Percentiles rank a stretch among this genome's conserved stretches.
These are phyloP conservation scores for Bombus polaris DNA, from an alignment of 1,140 invertebrate species.

Conservation along the genomic window DNA sequence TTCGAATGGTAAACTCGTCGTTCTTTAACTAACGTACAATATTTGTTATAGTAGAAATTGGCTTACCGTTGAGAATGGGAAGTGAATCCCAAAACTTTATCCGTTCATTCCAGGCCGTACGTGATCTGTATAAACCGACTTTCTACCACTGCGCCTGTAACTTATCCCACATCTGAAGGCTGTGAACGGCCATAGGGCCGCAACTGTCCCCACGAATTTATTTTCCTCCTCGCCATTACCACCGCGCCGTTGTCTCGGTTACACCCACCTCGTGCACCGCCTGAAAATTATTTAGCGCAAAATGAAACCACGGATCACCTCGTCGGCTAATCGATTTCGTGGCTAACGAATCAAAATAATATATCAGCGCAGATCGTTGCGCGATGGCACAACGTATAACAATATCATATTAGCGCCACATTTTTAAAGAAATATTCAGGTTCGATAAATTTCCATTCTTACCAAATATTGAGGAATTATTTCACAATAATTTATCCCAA, in stretches of 20 bases:
- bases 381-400: not conserved
- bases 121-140: constrained; percentile 62
- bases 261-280: not conserved
- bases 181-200: constrained; percentile 45
- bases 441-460: too few relatives aligned
- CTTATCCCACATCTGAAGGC: constrained; percentile 62
- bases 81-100: constrained; percentile 61
- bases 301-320: not conserved
- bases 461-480: too few relatives aligned
- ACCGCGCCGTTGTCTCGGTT: not conserved
- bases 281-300: constrained; percentile 48
- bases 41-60: constrained; percentile 63
- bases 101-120: constrained; percentile 47
- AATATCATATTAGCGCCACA: not conserved
- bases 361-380: not conserved
- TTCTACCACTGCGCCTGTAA: constrained; percentile 42
- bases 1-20: not conserved
- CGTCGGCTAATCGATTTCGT: not conserved
- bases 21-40: constrained; percentile 40
- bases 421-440: too few relatives aligned
- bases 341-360: not conserved
- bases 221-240: not conserved
- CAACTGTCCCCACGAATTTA: constrained; percentile 38
- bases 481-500: too few relatives aligned
- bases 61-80: constrained; percentile 34